A percentile compares a stretch with the other conserved stretches of the same genome.
phyloP scores from a whole-genome alignment of 2,113 vertebrate genomes.

The Anolis sagrei region DNA sequence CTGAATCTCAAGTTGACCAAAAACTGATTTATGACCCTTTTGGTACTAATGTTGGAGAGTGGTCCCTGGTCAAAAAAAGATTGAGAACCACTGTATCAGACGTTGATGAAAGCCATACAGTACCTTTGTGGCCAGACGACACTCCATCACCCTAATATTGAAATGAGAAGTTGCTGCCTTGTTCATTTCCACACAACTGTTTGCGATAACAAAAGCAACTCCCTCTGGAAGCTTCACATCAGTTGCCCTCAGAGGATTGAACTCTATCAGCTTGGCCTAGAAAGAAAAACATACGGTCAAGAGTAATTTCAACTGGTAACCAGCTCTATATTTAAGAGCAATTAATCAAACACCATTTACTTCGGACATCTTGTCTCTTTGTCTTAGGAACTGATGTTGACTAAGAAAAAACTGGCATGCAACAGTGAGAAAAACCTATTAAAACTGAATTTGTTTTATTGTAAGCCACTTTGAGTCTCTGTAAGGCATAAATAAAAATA shows the following conservation, averaged over 20 bases:
- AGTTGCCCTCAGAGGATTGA: conserved; percentile 90
- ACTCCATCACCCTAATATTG: conserved; percentile 94
- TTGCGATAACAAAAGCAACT: conserved; percentile 94
- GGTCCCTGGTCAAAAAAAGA: too few relatives aligned
- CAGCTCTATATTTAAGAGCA: conserved; percentile 58
- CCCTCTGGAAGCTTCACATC: conserved; percentile 90
- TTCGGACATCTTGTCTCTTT: conserved; percentile 34
- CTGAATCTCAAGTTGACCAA: too few relatives aligned
- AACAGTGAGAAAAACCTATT: too few relatives aligned
- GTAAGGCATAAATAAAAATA: too few relatives aligned
- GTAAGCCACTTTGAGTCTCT: too few relatives aligned
- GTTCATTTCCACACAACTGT: conserved; percentile 96
- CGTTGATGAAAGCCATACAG: conserved; percentile 68
- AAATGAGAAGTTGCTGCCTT: conserved; percentile 96
- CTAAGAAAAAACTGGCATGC: too few relatives aligned
- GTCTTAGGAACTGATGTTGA: not conserved
- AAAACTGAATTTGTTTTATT: too few relatives aligned
- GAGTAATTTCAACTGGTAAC: conserved; percentile 58
- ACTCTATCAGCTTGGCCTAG: conserved; percentile 97
- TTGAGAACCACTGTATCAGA: too few relatives aligned
- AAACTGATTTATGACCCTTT: too few relatives aligned
- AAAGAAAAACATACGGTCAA: conserved; percentile 62
- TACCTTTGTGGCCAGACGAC: conserved; percentile 95
- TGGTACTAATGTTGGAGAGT: too few relatives aligned
- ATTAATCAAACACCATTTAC: conserved; percentile 61